These are phyloP conservation scores for Nomada ferruginata DNA, from an alignment of 2,888 invertebrate genomes.

Conservation along the genomic window DNA sequence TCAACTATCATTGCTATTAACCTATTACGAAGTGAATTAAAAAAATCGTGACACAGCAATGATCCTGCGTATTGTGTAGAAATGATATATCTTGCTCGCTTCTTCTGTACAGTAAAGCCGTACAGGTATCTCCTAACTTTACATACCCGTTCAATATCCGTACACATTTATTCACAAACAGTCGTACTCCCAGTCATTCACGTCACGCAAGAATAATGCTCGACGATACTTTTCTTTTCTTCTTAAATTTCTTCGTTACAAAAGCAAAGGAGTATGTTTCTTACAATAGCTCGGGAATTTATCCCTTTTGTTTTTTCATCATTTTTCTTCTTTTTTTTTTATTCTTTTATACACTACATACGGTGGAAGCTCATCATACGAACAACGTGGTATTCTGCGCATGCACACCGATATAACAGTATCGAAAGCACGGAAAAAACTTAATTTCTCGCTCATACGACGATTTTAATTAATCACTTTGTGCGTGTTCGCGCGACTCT, in stretches of 20 bases:
- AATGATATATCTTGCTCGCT: constrained; percentile 26
- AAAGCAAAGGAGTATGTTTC: constrained; percentile 41
- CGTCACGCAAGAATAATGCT: constrained; percentile 14
- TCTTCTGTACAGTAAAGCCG: constrained; percentile 17
- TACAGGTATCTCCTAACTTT: constrained; percentile 30
- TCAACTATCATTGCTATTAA: neutral
- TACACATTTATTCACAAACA: neutral
- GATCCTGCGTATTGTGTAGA: neutral
- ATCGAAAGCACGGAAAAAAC: constrained; percentile 49
- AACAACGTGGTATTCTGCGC: constrained; percentile 46
- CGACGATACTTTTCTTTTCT: neutral
- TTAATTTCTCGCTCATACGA: constrained; percentile 18
- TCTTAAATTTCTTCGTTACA: constrained; percentile 15
- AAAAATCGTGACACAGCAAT: neutral
- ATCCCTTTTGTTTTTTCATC: neutral
- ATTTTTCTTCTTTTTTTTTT: neutral
- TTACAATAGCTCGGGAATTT: constrained; percentile 34
- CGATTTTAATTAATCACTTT: constrained; percentile 47
- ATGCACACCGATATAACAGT: constrained; percentile 45
- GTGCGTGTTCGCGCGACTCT: constrained; percentile 26
- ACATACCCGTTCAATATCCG: constrained; percentile 27
- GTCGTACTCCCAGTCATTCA: neutral
- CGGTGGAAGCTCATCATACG: constrained; percentile 60
- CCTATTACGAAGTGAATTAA: neutral
- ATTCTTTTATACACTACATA: constrained; percentile 38